Base-by-base conservation (phyloP, 2,113 vertebrate species). In the Amphilophus citrinellus region DNA sequence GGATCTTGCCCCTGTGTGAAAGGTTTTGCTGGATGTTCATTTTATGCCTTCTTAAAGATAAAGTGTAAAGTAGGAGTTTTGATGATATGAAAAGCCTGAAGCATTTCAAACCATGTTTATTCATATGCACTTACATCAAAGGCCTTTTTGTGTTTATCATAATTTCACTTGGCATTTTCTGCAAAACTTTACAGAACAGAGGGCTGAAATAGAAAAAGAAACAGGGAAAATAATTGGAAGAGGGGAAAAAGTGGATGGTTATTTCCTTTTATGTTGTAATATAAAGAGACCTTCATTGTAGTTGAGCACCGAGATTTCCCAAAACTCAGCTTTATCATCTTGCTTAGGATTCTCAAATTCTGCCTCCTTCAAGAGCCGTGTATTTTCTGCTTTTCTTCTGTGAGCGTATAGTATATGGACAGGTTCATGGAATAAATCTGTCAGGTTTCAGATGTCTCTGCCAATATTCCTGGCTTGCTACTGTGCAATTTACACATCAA, bases 51-150 rank as follows among this genome's bases (percentile, higher is more conserved):
- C 84, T 90, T 86, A 82, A 82, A 85, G 86, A 91, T 91, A 87
- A 93, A 88, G 79, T 32, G 11, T 87, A 71, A 84, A 90, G 83
- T 81, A 56, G 53, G 63, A 83, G 76, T 82, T 84, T 60, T 85
- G 83, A 84, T 90, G 86, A 89, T 71, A 88, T 80, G 57, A 86
- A 87, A 87, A 77, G 89, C 90, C 83, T 8, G 18, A n/a, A 93
- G 91, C 90, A 76, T 84, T 91, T 85, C 83, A 86, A 86, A 88
- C 84, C 1, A 35, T 91, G 86, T 92, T 93, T 87, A 89, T 92
- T 93, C 86, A 80, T 86, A 88, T 61, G 77, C 83, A 1, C 81
- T 89, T 79, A 93, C 92, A 90, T 94, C 92, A 92, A 94, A 94
- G 87, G 85, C 73, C 77, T 86, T 62, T 77, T 90, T 92, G 65